phyloP scores from a whole-genome alignment of 2,888 invertebrate genomes.

The Acronicta leporina region DNA sequence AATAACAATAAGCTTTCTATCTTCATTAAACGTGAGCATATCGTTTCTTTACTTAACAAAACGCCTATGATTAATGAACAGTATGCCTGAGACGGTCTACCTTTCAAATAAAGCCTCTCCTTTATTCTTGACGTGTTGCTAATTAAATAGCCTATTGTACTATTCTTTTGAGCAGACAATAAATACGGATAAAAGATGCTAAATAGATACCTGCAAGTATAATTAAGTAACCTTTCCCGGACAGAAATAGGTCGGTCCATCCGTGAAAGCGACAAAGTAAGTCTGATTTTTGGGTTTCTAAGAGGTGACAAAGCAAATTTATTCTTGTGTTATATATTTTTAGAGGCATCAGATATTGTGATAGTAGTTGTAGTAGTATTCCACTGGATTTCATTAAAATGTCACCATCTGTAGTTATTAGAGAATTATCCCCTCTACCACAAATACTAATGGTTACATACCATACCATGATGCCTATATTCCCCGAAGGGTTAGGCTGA shows the following conservation, averaged over 20 bases:
- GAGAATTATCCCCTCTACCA: no score
- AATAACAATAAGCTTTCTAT: not conserved
- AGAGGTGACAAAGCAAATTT: not conserved
- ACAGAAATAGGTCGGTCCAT: conserved; percentile 20
- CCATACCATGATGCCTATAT: no score
- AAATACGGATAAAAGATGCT: conserved; percentile 20
- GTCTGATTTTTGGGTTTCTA: conserved; percentile 16
- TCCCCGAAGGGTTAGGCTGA: no score
- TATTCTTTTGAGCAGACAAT: conserved; percentile 14
- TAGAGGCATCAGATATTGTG: no score
- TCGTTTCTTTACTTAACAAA: conserved; percentile 12
- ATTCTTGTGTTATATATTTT: not conserved
- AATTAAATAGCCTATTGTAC: conserved; percentile 55
- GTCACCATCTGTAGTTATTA: no score
- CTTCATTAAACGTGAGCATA: conserved; percentile 6
- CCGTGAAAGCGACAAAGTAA: conserved; percentile 11
- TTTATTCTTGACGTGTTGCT: conserved; percentile 47
- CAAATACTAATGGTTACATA: no score
- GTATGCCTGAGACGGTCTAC: conserved; percentile 21
- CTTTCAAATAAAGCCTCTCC: conserved; percentile 43
- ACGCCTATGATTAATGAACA: conserved; percentile 29
- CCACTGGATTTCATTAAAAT: no score
- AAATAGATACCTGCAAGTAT: conserved; percentile 37
- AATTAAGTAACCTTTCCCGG: conserved; percentile 29
- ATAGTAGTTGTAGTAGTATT: no score